Evolutionary conservation across 2,797 vertebrate species (phyloP).

Genomic region (Calcarius lapponicus): DNA sequence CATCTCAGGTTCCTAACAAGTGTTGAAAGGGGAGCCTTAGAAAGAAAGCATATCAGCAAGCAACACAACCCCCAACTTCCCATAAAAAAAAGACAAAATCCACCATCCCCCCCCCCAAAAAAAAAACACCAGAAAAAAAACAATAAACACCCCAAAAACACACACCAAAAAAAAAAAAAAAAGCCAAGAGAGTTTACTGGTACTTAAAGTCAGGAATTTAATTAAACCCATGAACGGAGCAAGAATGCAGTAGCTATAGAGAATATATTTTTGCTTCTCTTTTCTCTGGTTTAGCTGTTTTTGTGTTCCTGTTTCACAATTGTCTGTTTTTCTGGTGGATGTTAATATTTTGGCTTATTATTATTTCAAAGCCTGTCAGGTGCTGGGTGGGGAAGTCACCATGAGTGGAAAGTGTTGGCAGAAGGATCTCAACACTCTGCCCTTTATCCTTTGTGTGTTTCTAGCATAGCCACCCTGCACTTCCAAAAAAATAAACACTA

Average conservation of each 20-base stretch:
- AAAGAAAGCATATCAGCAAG: background rate
- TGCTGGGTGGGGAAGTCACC: background rate
- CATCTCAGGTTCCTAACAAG: background rate
- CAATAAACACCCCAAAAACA: no score
- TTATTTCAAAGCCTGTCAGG: background rate
- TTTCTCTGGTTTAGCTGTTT: background rate
- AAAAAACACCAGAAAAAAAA: no score
- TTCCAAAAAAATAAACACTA: background rate
- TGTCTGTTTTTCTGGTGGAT: background rate
- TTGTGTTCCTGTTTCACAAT: background rate
- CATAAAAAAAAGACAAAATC: background rate
- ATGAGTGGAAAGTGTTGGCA: background rate
- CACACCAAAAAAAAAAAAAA: background rate
- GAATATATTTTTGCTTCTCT: background rate
- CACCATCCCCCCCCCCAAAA: fast-evolving
- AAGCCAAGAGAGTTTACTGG: background rate
- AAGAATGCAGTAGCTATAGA: background rate
- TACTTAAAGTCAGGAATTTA: background rate
- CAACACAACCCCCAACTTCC: no score
- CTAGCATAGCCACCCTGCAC: background rate
- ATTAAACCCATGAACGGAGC: background rate
- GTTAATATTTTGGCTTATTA: background rate
- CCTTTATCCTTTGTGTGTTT: background rate
- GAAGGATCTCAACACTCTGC: background rate
- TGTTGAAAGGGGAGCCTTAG: background rate